Base-by-base conservation (phyloP, 2,797 vertebrate genomes). In the Acanthurus lineatus region DNA sequence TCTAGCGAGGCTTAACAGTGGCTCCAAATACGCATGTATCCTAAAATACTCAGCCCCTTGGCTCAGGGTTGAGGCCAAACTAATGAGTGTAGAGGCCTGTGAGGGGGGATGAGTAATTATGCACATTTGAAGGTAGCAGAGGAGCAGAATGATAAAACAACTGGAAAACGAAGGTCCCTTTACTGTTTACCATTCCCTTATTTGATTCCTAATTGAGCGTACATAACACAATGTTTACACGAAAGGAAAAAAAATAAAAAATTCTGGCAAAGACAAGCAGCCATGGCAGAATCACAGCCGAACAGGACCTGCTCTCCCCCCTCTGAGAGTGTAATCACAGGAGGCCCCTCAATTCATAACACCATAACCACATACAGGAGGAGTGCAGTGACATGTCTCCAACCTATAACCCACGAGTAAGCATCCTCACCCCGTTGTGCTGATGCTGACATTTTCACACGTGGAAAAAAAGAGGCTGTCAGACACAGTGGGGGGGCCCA, bases 171-270 rank as follows among this genome's bases (percentile, higher is more conserved):
- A 90, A 89, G 75, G 86, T 89, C 89, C 76, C 82, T 82, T 82
- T 70, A 72, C 73, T 88, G 86, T 90, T 92, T 81, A 86, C 85
- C 69, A 77, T 85, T 76, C 63, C 53, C 79, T 87, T 88, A 90
- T 91, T 88, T 91, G 89, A 90, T 86, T 89, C 81, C 82, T 92
- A 91, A 93, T 90, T 88, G 88, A 88, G 88, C 86, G 44, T 77
- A 82, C 67, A 67, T 76, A 86, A 92, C 68, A 82, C 81, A 69
- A 76, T 89, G 85, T 91, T 92, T 83, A 90, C 86, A 87, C 82
- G 4, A 25, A 25, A 25, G 28, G 4, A 32, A 32, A 32, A 32
- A 32, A 32, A 32, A 69, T 25, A 59, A 87, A 92, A 89, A 70
- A 86, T 77, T 75, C 82, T 79, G 81, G 77, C 84, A 85, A 82